phyloP scores from a whole-genome alignment of 2,797 vertebrate species.

The Propithecus perrieri region DNA sequence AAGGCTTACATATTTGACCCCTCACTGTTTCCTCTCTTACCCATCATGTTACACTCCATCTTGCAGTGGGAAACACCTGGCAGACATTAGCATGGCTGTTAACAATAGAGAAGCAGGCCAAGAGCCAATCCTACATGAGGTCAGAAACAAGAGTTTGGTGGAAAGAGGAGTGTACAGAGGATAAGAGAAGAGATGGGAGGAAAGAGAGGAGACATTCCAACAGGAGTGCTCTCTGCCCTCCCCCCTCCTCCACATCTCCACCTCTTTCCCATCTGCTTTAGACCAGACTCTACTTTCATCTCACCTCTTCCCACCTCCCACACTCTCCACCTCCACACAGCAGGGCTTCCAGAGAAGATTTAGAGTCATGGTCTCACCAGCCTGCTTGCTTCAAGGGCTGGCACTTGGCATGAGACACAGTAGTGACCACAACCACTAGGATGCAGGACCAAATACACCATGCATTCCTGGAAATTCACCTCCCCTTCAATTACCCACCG shows the following conservation, averaged over 20 bases:
- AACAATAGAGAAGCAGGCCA: constrained; percentile 35
- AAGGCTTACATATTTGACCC: constrained; percentile 28
- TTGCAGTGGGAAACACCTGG: constrained; percentile 68
- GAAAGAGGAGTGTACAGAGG: background rate
- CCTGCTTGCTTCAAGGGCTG: background rate
- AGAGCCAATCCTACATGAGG: constrained; percentile 39
- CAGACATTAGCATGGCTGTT: background rate
- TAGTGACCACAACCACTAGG: background rate
- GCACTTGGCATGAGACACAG: constrained; percentile 44
- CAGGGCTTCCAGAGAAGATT: background rate
- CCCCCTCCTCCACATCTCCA: background rate
- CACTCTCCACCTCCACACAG: background rate
- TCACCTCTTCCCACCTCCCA: background rate
- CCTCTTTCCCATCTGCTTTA: background rate
- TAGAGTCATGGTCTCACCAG: background rate
- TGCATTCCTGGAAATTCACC: constrained; percentile 36
- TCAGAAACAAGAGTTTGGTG: background rate
- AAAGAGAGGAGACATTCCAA: constrained; percentile 35
- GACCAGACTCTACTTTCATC: background rate
- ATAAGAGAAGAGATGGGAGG: constrained; percentile 34
- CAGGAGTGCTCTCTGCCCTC: background rate
- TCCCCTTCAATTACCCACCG: constrained; percentile 11
- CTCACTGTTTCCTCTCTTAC: constrained; percentile 30
- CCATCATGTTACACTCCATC: background rate
- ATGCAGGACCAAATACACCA: background rate